Evolutionary conservation across 2,113 vertebrate genomes (phyloP), one percentile per base, ranked within the genome.

Genomic region (Callionymus lyra): DNA sequence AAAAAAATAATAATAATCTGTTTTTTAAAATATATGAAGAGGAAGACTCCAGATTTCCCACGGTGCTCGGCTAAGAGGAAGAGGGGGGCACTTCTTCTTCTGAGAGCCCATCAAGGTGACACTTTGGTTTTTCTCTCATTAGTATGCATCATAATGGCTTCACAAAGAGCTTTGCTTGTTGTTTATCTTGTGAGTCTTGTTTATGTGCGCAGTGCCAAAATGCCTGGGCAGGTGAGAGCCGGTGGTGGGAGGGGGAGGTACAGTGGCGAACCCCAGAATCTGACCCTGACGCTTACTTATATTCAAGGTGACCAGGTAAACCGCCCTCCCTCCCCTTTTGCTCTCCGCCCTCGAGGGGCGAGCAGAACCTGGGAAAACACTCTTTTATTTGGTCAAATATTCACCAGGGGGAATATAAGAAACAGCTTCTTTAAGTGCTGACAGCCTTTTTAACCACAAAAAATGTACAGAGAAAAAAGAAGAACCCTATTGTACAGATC

Each of bases 401-500:
- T 77, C 76, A 77, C 74, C 67, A 68, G 82, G 82, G 78, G 19
- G 75, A 59, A 73, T 80, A 87, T 84, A 88, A 82, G 71, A 84
- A 81, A 76, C 91, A 89, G 92, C 91, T 96, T 96, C 88, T 94
- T 97, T 94, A 94, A 96, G 91, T 96, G 93, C 95, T 97, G 95
- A 98, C 89, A 92, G 93, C 95, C 95, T 98, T 98, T 97, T 98
- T 97, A 98, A 98, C 86, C 89, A 94, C 89, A 85, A 80, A 83
- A 85, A 85, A 92, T 98, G 93, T 98, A 98, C 93, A 98, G 92
- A 94, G 88, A 74, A 90, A 82, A 71, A 86, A 65, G 44, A 66
- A 88, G 88, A 91, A 92, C 87, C 90, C 90, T 93, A 92, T 97
- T 97, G 95, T 98, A 98, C 95, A 98, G 93, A 95, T 90, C 89